These are phyloP conservation scores for Sturmia bella DNA, from an alignment of 2,888 invertebrate genomes.

Conservation along the genomic window DNA sequence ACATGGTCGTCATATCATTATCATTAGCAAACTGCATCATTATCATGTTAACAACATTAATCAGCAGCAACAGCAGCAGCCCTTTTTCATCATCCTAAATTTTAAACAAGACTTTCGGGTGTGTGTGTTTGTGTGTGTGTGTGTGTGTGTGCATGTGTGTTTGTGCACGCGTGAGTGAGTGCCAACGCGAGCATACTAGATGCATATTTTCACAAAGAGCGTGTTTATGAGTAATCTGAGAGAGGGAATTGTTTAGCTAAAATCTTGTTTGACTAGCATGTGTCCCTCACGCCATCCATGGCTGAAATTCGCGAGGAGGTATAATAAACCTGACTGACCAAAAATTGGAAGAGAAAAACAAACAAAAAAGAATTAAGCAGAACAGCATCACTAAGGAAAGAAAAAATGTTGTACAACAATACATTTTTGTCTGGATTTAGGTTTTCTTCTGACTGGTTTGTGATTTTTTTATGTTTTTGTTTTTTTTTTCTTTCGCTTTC, in stretches of 20 bases:
- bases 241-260: slow-evolving; percentile 31
- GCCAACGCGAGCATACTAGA: slow-evolving; percentile 18
- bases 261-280: slow-evolving; percentile 69
- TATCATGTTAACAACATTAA: slow-evolving; percentile 63
- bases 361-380: neutral
- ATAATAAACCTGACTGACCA: slow-evolving; percentile 57
- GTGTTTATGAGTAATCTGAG: neutral
- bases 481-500: neutral
- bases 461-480: slow-evolving; percentile 14
- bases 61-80: slow-evolving; percentile 47
- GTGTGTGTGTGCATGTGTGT: neutral
- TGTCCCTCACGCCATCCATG: slow-evolving; percentile 59
- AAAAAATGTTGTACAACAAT: slow-evolving; percentile 32
- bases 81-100: slow-evolving; percentile 45
- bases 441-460: slow-evolving; percentile 56
- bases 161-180: slow-evolving; percentile 9
- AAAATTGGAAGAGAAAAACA: neutral
- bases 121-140: neutral
- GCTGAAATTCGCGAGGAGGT: slow-evolving; percentile 36
- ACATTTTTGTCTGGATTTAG: slow-evolving; percentile 63
- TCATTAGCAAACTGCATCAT: slow-evolving; percentile 65
- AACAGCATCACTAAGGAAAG: slow-evolving; percentile 6
- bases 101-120: neutral
- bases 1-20: slow-evolving; percentile 65
- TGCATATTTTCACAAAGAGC: slow-evolving; percentile 26